A percentile compares a stretch with the other conserved stretches of the same genome.
phyloP scores from a whole-genome alignment of 2,888 invertebrate genomes.

The Patella depressa region DNA sequence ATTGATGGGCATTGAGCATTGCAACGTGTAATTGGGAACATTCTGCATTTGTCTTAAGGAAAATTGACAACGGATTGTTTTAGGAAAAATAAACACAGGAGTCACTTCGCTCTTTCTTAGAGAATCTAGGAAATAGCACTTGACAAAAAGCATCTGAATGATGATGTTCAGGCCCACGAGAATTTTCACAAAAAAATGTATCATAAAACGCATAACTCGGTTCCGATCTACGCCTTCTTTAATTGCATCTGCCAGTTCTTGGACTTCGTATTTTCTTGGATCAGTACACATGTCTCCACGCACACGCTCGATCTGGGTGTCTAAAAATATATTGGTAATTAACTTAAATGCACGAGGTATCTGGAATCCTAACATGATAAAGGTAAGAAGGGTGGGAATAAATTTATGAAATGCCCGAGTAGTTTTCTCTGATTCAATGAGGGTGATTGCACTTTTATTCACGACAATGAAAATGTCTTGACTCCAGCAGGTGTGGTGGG shows the following conservation, averaged over 20 bases:
- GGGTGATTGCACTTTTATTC: not conserved
- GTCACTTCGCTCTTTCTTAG: not conserved
- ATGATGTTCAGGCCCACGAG: not conserved
- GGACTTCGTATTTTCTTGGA: not conserved
- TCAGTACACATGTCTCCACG: not conserved
- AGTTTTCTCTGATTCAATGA: not conserved
- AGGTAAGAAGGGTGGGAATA: not conserved
- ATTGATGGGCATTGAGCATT: not conserved
- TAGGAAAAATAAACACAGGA: not conserved
- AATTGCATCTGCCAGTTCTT: not conserved
- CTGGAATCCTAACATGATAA: not conserved
- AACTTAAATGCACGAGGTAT: not conserved
- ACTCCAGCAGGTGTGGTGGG: not conserved
- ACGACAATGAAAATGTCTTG: not conserved
- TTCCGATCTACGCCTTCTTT: not conserved
- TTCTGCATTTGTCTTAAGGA: not conserved
- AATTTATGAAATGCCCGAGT: not conserved
- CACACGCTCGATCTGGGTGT: not conserved
- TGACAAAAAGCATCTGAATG: not conserved
- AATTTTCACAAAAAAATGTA: not conserved
- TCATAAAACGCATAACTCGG: not conserved
- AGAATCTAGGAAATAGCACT: not conserved
- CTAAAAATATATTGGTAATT: not conserved
- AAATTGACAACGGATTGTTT: not conserved
- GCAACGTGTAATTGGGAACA: not conserved